Evolutionary conservation across 2,113 vertebrate species (phyloP).

Genomic region (Bos javanicus): DNA sequence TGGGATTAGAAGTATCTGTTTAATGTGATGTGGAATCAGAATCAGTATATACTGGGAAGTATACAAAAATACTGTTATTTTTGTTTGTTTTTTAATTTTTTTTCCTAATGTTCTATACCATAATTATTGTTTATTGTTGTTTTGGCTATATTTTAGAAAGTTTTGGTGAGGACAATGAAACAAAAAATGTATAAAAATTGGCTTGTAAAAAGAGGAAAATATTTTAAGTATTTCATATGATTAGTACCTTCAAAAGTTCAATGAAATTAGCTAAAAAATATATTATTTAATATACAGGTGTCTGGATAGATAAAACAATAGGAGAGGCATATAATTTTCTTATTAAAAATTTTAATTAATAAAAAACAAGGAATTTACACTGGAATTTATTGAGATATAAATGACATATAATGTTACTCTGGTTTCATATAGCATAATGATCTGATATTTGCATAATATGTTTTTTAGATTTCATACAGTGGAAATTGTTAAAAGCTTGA

Average conservation of each 20-base stretch:
- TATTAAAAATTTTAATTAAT: neutral
- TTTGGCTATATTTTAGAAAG: neutral
- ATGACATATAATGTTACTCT: neutral
- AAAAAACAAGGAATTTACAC: neutral
- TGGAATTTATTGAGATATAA: neutral
- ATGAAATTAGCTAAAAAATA: neutral
- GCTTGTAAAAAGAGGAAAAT: neutral
- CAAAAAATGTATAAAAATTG: neutral
- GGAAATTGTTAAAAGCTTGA: neutral
- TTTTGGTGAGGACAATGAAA: neutral
- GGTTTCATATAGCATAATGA: neutral
- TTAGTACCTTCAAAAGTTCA: neutral
- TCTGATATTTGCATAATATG: neutral
- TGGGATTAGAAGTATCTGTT: neutral
- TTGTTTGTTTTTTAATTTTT: neutral
- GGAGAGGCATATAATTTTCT: neutral
- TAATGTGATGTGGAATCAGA: neutral
- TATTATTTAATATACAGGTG: neutral
- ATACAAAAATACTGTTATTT: neutral
- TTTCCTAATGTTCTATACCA: neutral
- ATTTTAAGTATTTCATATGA: neutral
- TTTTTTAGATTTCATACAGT: neutral
- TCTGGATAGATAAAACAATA: neutral
- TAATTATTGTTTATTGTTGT: neutral
- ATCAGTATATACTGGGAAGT: neutral